Conservation (phyloP, 2,797 vertebrate species). For the Acanthornis magna region DNA sequence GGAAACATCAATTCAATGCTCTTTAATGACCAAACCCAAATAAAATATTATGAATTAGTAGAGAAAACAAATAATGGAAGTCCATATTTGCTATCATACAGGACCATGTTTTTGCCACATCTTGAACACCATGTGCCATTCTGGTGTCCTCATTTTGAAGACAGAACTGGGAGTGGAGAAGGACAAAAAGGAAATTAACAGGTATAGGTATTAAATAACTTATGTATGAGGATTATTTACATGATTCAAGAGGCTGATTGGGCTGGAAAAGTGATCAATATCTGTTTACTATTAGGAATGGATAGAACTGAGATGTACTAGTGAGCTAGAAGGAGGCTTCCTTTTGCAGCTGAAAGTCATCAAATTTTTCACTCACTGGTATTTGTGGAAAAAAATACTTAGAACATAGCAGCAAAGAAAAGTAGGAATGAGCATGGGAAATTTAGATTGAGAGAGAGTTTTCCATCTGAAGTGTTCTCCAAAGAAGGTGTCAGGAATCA, state of each 20-base stretch:
- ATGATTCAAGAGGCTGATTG: not conserved
- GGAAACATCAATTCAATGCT: not conserved
- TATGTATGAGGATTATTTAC: accelerated
- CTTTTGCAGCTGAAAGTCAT: not conserved
- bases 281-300: not conserved
- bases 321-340: not conserved
- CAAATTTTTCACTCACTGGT: not conserved
- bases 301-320: not conserved
- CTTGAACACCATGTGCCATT: accelerated
- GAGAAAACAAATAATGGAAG: not conserved
- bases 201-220: not conserved
- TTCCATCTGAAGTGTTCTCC: not conserved
- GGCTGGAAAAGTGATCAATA: not conserved
- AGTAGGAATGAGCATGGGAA: not conserved
- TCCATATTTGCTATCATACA: not conserved
- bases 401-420: not conserved
- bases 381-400: not conserved
- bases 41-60: not conserved
- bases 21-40: not conserved
- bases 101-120: not conserved
- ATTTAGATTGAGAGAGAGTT: not conserved
- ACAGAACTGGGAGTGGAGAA: not conserved
- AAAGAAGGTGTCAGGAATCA: not conserved
- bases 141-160: not conserved
- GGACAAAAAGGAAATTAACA: not conserved